Percentiles rank a stretch among this genome's conserved stretches.
Evolutionary conservation across 2,797 vertebrate species (phyloP).

Genomic region (Megaceryle alcyon): DNA sequence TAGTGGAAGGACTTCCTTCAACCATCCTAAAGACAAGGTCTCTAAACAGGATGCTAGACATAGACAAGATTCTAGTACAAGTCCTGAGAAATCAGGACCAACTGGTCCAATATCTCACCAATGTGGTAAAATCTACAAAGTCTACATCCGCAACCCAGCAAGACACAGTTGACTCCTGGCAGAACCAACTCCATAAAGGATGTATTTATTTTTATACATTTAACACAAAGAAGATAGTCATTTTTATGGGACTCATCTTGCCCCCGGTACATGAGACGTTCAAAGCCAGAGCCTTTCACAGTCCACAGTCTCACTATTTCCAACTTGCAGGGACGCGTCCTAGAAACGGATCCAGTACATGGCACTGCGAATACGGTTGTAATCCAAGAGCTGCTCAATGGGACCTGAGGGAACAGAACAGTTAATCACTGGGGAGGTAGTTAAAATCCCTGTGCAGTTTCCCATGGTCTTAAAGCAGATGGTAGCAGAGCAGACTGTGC

Average conservation of each 20-base stretch:
- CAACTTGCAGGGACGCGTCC: slow-evolving; percentile 36
- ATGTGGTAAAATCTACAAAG: neutral
- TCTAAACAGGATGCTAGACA: neutral
- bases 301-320: neutral
- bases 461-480: neutral
- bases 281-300: neutral
- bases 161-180: neutral
- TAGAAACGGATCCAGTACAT: slow-evolving; percentile 98
- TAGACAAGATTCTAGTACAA: neutral
- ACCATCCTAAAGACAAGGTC: neutral
- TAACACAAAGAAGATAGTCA: neutral
- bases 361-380: slow-evolving; percentile 93
- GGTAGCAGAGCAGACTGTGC: neutral
- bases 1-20: neutral
- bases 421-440: neutral
- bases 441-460: neutral
- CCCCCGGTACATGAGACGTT: neutral
- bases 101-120: neutral
- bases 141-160: neutral
- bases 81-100: neutral
- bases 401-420: slow-evolving; percentile 84
- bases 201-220: slow-evolving; percentile 38
- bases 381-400: slow-evolving; percentile 92
- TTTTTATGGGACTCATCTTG: neutral
- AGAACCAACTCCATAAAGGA: neutral